Conservation (phyloP, 1,140 invertebrate species). For the Berghia stephanieae region DNA sequence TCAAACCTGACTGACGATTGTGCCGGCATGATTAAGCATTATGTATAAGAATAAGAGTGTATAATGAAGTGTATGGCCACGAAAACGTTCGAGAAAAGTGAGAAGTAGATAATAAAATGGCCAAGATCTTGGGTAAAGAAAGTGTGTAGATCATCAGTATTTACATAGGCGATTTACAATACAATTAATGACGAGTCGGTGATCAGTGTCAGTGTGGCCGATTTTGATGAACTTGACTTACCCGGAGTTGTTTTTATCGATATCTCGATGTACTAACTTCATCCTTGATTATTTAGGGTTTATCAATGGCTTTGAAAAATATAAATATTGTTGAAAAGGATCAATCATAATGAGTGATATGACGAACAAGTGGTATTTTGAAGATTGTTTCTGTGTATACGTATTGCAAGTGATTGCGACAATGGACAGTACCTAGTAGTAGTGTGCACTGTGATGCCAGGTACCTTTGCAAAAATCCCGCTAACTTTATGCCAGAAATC, state of each 20-base stretch:
- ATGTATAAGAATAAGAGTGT: too few species aligned
- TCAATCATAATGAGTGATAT: background rate
- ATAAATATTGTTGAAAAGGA: background rate
- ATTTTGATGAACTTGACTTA: slow-evolving; percentile 71
- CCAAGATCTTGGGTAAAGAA: too few species aligned
- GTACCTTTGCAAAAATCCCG: too few species aligned
- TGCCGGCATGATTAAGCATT: too few species aligned
- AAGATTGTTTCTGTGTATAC: background rate
- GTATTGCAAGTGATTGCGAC: background rate
- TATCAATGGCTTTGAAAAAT: background rate
- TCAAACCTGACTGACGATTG: too few species aligned
- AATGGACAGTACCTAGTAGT: too few species aligned
- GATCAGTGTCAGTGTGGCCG: slow-evolving; percentile 66
- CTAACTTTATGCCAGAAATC: too few species aligned
- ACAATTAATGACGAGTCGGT: slow-evolving; percentile 69
- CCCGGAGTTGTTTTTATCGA: slow-evolving; percentile 79
- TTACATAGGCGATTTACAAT: too few species aligned
- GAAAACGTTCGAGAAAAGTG: too few species aligned
- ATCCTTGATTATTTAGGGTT: slow-evolving; percentile 65
- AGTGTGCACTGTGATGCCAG: too few species aligned
- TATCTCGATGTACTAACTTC: slow-evolving; percentile 78
- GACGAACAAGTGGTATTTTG: background rate
- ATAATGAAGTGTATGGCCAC: too few species aligned
- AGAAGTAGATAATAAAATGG: slow-evolving; percentile 11
- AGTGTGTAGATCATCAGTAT: too few species aligned